Evolutionary conservation across 2,113 vertebrate species (phyloP), one percentile per base, ranked within the genome.

Genomic region (Heterocephalus glaber): DNA sequence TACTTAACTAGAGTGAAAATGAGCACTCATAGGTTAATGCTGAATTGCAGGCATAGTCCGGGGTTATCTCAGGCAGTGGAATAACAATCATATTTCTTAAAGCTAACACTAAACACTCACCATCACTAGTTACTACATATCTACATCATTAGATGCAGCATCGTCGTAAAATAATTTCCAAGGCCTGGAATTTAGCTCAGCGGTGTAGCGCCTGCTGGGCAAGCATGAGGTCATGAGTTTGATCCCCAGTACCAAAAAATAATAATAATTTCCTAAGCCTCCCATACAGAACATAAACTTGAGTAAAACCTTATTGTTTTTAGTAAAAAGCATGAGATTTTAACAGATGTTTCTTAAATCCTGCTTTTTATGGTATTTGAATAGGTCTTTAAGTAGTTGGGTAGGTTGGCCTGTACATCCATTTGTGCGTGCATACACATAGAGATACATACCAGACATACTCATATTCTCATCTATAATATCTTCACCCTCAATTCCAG

Each of bases 281-380:
- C 19, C 47, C 63, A 30, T 63, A 52, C 14, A 90, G n/a, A 89
- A 92, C 14, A 28, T 60, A 41, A 7, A 61, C 41, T 41, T 83
- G 24, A 13, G 38, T 66, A 12, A 66, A 76, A 28, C 80, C 24
- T 93, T 94, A 14, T 81, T 83, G 26, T 86, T 95, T 95, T 87
- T 38, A 72, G 19, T 82, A 80, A 91, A 94, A 86, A 76, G 30
- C 35, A 0, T 28, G 20, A 95, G 26, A 47, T 49, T 95, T 96
- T 89, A 86, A 86, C 19, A 70, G 41, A 13, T 82, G 13, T 63
- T 96, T 60, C 28, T 94, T 89, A 66, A 87, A 35, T 89, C 60
- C n/a, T 86, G 3, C 58, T 94, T 90, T 28, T 17, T 26, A 30
- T 66, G 26, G 12, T 66, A 5, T 92, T 80, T 80, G 52, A 33